Conservation (phyloP, 2,113 vertebrate species). For the Oryctolagus cuniculus region DNA sequence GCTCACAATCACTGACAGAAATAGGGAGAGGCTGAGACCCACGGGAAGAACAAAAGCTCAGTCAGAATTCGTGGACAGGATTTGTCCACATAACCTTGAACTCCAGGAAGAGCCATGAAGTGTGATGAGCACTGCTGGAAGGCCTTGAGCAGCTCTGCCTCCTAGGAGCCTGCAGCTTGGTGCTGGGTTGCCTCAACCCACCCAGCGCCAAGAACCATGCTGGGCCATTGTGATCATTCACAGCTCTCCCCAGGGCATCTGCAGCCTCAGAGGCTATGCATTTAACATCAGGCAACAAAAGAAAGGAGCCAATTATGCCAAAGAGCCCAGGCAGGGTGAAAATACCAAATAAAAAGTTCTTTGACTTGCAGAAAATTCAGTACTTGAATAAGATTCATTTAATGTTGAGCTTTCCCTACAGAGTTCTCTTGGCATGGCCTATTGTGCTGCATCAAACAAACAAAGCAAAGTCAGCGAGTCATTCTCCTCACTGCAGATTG, state of each 20-base stretch:
- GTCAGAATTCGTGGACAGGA: neutral
- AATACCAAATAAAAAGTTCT: slow-evolving; percentile 58
- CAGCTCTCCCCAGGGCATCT: neutral
- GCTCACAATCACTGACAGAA: neutral
- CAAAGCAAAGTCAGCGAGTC: slow-evolving; percentile 39
- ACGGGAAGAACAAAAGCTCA: neutral
- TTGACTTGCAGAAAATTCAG: slow-evolving; percentile 41
- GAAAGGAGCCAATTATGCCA: neutral
- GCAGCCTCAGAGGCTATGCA: neutral
- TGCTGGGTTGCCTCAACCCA: neutral
- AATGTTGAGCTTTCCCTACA: slow-evolving; percentile 27
- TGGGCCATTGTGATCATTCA: neutral
- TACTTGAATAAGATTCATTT: slow-evolving; percentile 59
- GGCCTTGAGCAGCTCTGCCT: no score
- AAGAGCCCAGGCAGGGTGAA: neutral
- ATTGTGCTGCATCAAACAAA: neutral
- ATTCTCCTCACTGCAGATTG: neutral
- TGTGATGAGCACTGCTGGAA: neutral
- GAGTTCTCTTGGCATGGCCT: neutral
- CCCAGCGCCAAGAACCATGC: neutral
- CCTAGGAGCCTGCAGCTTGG: neutral
- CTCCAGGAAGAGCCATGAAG: neutral
- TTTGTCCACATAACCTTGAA: neutral
- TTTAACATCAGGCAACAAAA: slow-evolving; percentile 14
- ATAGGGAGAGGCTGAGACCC: neutral